phyloP scores from a whole-genome alignment of 37 sponge, comb jelly and placozoan species.

The Ianthella basta region DNA sequence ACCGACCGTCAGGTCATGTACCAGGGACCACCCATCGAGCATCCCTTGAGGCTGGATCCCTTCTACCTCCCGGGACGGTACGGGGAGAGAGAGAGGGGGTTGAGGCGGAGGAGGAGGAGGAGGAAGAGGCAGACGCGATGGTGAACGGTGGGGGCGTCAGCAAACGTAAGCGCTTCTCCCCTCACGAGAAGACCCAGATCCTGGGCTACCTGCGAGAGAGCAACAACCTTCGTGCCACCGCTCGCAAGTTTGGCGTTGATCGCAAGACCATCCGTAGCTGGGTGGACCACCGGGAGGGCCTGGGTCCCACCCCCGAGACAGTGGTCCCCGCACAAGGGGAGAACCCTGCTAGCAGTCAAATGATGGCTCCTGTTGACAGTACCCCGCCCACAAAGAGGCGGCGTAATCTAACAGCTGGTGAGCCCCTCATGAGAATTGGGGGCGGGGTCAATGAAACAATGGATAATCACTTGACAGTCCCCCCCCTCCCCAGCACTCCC shows the following conservation, averaged over 20 bases:
- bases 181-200: slow-evolving; percentile 10
- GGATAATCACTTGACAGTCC: no score
- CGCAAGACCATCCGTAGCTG: slow-evolving; percentile 26
- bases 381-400: slow-evolving; percentile 17
- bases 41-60: no score
- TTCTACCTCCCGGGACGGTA: no score
- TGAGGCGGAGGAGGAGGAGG: no score
- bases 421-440: neutral
- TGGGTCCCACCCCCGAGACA: neutral
- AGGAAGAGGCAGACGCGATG: neutral
- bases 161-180: slow-evolving; percentile 15
- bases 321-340: neutral
- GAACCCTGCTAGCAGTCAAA: neutral
- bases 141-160: neutral
- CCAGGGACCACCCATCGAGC: no score
- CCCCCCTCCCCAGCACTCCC: no score
- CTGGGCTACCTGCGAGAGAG: slow-evolving; percentile 2
- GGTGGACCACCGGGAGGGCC: slow-evolving; percentile 18
- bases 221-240: slow-evolving; percentile 18
- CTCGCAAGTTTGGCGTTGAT: slow-evolving; percentile 24
- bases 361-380: neutral
- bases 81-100: no score
- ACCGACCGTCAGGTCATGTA: no score
- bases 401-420: slow-evolving; percentile 17
- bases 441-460: no score